A percentile compares a stretch with the other conserved stretches of the same genome.
These are phyloP conservation scores for Cirrhinus mrigala DNA, from an alignment of 2,797 vertebrate genomes.

Conservation along the genomic window DNA sequence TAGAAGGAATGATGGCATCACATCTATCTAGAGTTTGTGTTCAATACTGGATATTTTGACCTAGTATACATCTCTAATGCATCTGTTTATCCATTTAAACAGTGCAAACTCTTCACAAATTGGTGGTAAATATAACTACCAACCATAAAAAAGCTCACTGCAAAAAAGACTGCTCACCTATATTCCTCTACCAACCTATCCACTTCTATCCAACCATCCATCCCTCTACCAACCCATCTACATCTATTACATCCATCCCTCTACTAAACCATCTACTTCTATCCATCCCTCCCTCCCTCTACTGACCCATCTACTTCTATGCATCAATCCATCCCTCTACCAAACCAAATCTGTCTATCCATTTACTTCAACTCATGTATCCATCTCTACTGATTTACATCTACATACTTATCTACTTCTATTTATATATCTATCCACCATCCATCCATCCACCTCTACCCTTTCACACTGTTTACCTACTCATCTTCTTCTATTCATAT, in stretches of 20 bases:
- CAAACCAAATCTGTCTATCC: not conserved
- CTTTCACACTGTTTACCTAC: not conserved
- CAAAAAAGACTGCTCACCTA: not conserved
- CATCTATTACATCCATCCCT: not conserved
- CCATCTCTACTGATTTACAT: not conserved
- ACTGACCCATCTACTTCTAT: not conserved
- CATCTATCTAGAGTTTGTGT: conserved; percentile 35
- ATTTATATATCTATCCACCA: not conserved
- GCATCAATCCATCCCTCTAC: not conserved
- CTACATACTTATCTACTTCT: not conserved
- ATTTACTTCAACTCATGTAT: not conserved
- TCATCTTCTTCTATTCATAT: not conserved
- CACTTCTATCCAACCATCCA: not conserved
- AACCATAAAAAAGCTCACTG: not conserved
- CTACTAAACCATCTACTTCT: too few relatives aligned
- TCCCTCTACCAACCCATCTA: too few relatives aligned
- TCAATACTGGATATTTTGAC: not conserved
- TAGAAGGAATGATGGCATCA: conserved; percentile 54
- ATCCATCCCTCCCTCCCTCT: not conserved
- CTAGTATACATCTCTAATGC: not conserved
- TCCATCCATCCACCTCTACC: not conserved
- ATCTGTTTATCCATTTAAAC: not conserved
- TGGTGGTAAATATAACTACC: not conserved
- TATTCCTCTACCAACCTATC: too few relatives aligned
- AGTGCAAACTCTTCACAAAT: not conserved